Evolutionary conservation across 64 coral and sea anemone species (phyloP).

Genomic region (Montipora cactus): DNA sequence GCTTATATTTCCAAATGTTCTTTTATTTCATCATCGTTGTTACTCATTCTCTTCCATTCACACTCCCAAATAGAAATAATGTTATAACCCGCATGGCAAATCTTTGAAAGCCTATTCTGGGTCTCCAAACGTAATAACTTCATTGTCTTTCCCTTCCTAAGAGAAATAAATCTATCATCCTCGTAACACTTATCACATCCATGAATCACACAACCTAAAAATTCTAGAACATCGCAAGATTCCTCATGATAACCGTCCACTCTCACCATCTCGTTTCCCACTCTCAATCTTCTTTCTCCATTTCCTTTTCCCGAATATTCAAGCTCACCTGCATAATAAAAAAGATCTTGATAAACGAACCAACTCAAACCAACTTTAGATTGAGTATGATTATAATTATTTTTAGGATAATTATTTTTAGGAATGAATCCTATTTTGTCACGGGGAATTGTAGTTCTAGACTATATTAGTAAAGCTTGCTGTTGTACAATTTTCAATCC

Average conservation of each 20-base stretch:
- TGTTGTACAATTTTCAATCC: background rate
- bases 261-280: background rate
- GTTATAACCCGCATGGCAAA: background rate
- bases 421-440: background rate
- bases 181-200: background rate
- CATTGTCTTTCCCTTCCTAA: background rate
- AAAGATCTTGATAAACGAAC: no score
- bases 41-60: background rate
- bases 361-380: background rate
- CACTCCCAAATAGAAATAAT: background rate
- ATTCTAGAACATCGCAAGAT: background rate
- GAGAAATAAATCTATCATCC: background rate
- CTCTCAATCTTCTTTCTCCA: background rate
- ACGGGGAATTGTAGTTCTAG: background rate
- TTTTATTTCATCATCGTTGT: no score
- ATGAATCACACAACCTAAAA: background rate
- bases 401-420: background rate
- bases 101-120: background rate
- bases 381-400: background rate
- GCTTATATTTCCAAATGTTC: no score
- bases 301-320: background rate
- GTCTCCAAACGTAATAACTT: background rate
- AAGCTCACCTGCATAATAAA: background rate
- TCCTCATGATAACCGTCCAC: background rate
- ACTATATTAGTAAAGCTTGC: background rate